Conservation (phyloP, 1,140 invertebrate species). For the Penaeus chinensis region DNA sequence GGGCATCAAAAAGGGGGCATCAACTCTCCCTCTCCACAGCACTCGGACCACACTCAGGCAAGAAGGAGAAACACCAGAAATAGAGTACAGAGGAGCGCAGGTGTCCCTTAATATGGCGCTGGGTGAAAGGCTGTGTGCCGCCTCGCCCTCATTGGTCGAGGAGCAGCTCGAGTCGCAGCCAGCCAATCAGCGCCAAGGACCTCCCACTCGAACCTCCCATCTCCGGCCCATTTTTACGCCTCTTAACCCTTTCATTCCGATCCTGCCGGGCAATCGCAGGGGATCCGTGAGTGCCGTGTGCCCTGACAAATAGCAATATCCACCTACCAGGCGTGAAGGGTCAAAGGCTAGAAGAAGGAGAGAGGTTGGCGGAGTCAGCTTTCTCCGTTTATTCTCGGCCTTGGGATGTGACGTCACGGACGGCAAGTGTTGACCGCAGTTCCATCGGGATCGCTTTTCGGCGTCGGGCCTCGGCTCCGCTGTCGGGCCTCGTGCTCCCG, state of each 20-base stretch:
- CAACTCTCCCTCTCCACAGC: too few species aligned
- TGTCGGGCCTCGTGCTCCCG: neutral
- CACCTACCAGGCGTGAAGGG: slow-evolving; percentile 39
- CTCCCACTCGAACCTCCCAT: slow-evolving; percentile 53
- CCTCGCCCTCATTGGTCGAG: slow-evolving; percentile 62
- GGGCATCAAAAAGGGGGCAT: too few species aligned
- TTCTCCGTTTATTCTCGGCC: slow-evolving; percentile 60
- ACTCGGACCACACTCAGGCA: neutral
- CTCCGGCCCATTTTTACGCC: neutral
- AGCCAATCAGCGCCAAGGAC: slow-evolving; percentile 59
- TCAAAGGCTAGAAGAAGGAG: slow-evolving; percentile 18
- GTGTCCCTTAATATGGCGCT: slow-evolving; percentile 61
- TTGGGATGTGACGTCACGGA: slow-evolving; percentile 53
- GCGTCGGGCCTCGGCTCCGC: neutral
- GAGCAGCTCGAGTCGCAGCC: slow-evolving; percentile 57
- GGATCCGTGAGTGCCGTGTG: neutral
- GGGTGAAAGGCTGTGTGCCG: slow-evolving; percentile 51
- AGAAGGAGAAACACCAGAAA: slow-evolving; percentile 10
- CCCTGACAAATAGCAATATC: slow-evolving; percentile 6
- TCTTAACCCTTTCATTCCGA: slow-evolving; percentile 39
- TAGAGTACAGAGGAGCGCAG: slow-evolving; percentile 32
- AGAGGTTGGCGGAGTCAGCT: slow-evolving; percentile 51
- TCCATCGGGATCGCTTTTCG: slow-evolving; percentile 38
- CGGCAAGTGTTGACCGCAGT: slow-evolving; percentile 21
- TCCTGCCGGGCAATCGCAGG: neutral